Base-by-base conservation (phyloP, 2,797 vertebrate species). In the Lithobates sylvaticus region DNA sequence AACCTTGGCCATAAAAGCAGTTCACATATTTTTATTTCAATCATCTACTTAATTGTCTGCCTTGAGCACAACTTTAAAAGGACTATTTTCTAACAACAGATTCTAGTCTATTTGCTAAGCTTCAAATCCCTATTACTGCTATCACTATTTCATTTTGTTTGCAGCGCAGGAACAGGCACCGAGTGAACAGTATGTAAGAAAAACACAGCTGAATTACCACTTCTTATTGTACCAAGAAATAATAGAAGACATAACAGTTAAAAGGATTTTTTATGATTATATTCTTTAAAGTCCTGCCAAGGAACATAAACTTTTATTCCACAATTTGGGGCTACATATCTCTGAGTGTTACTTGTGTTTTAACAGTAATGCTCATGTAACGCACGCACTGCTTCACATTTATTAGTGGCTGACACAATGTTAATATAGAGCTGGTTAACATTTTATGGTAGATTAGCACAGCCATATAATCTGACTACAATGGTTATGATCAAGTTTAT, bases 311-410 rank as follows among this genome's bases (percentile, higher is more conserved):
- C 61, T 65, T 65, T 65, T 10, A 65, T 65, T 65, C n/a, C 7
- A 65, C 21, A 65, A 26, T 65, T 65, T 65, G 26, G 5, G 21
- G n/a, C n/a, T 65, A 65, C 61, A 65, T 65, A 65, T 65, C 61
- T 65, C 3, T 65, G 12, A 23, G 61, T 65, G 61, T 65, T 65
- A 65, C 61, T 54, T 54, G 50, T 54, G 13, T 54, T 54, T 54
- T 54, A 54, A 65, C 61, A 23, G n/a, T 65, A 65, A 65, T 65
- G 61, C 61, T 65, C 61, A 65, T 65, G n/a, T 65, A 65, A 65
- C 10, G 8, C 61, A 65, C 10, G 12, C 50, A 54, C 50, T 3
- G 12, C 44, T 54, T 54, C 12, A 26, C 61, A 65, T 65, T 65
- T 65, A 65, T 65, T 65, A 65, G 61, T 65, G 61, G 21, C 61